Evolutionary conservation across 2,888 invertebrate species (phyloP).

Genomic region (Syritta pipiens): DNA sequence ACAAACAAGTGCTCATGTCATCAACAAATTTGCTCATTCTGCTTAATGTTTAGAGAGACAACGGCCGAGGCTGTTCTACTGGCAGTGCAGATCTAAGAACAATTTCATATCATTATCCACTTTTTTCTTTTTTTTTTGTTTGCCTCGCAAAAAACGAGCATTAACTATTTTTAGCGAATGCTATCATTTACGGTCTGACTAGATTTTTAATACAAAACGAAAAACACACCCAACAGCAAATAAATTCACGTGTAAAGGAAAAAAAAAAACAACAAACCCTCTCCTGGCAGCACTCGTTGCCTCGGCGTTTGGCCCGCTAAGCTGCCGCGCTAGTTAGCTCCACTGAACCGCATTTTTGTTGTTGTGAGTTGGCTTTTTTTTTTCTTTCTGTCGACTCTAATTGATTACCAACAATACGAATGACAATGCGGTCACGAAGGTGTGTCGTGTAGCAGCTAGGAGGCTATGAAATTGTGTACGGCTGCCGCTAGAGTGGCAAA

Average conservation of each 20-base stretch:
- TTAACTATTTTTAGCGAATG: constrained; percentile 65
- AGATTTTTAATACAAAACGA: constrained; percentile 50
- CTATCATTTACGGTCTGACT: constrained; percentile 61
- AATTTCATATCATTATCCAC: too few relatives aligned
- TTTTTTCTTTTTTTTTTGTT: too few relatives aligned
- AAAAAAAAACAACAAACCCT: constrained; percentile 24
- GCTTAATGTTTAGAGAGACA: too few relatives aligned
- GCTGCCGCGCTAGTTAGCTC: constrained; percentile 40
- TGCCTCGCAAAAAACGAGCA: constrained; percentile 15
- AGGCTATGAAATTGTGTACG: too few relatives aligned
- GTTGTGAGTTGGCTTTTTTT: too few relatives aligned
- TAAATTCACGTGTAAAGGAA: neutral
- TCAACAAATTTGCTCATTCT: too few relatives aligned
- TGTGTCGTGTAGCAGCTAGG: constrained; percentile 63
- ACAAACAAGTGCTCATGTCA: too few relatives aligned
- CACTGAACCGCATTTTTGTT: constrained; percentile 60
- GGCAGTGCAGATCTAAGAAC: too few relatives aligned
- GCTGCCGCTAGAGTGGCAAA: constrained; percentile 51
- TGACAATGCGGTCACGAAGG: constrained; percentile 69
- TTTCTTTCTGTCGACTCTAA: constrained; percentile 51
- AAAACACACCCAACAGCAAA: neutral
- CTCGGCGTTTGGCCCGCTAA: neutral
- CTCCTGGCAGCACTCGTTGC: constrained; percentile 4
- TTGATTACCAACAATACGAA: constrained; percentile 68
- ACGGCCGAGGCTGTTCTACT: too few relatives aligned